These are phyloP conservation scores for Hippasteria phrygiana DNA, from an alignment of 53 echinoderm and acorn worm genomes.

Conservation along the genomic window DNA sequence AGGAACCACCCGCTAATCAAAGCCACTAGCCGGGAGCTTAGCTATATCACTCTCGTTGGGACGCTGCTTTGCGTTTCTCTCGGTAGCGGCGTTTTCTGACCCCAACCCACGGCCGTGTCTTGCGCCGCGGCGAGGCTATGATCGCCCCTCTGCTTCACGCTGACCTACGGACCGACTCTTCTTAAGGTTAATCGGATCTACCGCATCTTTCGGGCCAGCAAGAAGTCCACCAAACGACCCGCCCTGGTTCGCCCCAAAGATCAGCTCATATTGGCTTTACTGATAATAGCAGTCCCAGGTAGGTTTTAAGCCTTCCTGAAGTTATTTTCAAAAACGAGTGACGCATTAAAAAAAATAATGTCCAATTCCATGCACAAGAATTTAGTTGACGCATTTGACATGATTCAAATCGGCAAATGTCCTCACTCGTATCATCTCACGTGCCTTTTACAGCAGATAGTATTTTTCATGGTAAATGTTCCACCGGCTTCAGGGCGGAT, in stretches of 20 bases:
- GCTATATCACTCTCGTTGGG: conserved; percentile 52
- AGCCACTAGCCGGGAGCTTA: conserved; percentile 71
- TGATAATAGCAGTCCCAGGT: conserved; percentile 63
- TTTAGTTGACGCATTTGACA: no score
- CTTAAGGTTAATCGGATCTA: conserved; percentile 70
- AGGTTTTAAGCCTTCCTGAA: background rate
- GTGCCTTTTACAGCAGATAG: no score
- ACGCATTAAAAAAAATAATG: no score
- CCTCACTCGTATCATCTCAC: no score
- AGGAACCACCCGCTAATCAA: conserved; percentile 64
- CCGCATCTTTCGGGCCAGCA: conserved; percentile 58
- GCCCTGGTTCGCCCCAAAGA: conserved; percentile 32
- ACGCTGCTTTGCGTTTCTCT: conserved; percentile 40
- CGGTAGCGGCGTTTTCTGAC: conserved; percentile 24
- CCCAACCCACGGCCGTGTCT: conserved; percentile 6
- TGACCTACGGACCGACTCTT: conserved; percentile 62
- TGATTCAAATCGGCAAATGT: no score
- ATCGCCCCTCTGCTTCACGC: conserved; percentile 55
- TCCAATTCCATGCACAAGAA: no score
- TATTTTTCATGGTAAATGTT: no score
- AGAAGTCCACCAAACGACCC: conserved; percentile 52
- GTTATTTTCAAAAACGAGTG: no score
- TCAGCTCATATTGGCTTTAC: conserved; percentile 43
- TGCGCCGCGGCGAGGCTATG: conserved; percentile 37
- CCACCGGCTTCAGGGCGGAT: no score